Conservation (phyloP, 2,888 invertebrate species). For the Linyphia triangularis region DNA sequence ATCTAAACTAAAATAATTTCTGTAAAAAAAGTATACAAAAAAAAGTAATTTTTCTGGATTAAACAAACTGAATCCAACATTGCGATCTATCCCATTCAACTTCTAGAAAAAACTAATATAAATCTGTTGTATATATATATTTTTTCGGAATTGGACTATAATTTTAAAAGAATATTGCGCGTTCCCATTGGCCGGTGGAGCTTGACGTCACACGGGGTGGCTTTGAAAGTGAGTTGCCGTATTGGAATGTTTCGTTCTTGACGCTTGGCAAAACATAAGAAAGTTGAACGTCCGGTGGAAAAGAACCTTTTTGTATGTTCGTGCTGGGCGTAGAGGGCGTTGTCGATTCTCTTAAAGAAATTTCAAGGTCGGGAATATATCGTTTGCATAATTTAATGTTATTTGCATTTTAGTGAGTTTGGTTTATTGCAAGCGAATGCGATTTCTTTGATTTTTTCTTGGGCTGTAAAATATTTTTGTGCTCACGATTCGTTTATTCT, state of each 20-base stretch:
- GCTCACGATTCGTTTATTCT: background rate
- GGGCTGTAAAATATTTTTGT: background rate
- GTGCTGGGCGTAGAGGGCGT: slow-evolving; percentile 36
- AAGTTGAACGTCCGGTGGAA: slow-evolving; percentile 66
- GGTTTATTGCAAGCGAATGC: background rate
- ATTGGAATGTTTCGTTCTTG: slow-evolving; percentile 58
- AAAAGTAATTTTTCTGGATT: too few relatives aligned
- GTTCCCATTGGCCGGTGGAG: slow-evolving; percentile 63
- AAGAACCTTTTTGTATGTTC: too few relatives aligned
- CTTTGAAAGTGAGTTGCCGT: slow-evolving; percentile 68
- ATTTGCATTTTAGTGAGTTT: background rate
- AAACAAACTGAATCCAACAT: too few relatives aligned
- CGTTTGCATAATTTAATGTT: slow-evolving; percentile 19
- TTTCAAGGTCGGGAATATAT: slow-evolving; percentile 40
- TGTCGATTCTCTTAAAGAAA: background rate
- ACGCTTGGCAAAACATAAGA: slow-evolving; percentile 66
- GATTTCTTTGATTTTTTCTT: background rate
- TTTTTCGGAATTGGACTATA: too few relatives aligned
- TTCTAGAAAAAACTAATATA: too few relatives aligned
- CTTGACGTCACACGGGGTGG: slow-evolving; percentile 58
- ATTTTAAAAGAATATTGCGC: background rate
- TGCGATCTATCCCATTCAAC: too few relatives aligned
- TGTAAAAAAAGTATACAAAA: too few relatives aligned
- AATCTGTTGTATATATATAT: too few relatives aligned
- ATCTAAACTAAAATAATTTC: too few relatives aligned